These are phyloP conservation scores for Drosophila funebris DNA, from an alignment of 1,140 invertebrate species.

Conservation along the genomic window DNA sequence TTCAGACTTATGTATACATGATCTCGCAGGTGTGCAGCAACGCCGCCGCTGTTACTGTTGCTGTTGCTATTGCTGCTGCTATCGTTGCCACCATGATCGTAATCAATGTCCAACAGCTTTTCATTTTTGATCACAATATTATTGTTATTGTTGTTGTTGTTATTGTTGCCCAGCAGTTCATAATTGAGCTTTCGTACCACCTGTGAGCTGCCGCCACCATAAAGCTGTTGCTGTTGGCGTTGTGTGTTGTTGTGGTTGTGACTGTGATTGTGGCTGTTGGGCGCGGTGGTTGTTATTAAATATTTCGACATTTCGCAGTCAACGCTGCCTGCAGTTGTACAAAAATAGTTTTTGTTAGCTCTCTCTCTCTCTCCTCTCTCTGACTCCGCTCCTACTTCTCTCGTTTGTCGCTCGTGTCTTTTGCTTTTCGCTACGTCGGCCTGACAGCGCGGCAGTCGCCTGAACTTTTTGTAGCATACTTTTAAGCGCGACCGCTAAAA, in stretches of 20 bases:
- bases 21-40: conserved; percentile 89
- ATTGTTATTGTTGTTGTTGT: conserved; percentile 60
- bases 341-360: conserved; percentile 31
- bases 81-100: conserved; percentile 52
- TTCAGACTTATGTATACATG: conserved; percentile 88
- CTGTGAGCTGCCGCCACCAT: conserved; percentile 43
- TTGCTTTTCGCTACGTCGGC: conserved; percentile 48
- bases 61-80: conserved; percentile 46
- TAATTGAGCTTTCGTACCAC: conserved; percentile 67
- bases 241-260: conserved; percentile 35
- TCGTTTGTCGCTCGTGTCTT: conserved; percentile 6
- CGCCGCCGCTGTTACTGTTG: conserved; percentile 42
- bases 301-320: conserved; percentile 78
- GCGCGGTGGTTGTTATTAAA: conserved; percentile 60
- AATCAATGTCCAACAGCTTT: conserved; percentile 46
- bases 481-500: conserved; percentile 44
- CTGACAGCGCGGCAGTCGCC: conserved; percentile 30
- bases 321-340: conserved; percentile 45
- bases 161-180: conserved; percentile 41
- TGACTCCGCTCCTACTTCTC: conserved; percentile 21
- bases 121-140: conserved; percentile 72
- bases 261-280: conserved; percentile 44
- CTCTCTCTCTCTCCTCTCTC: conserved; percentile 26
- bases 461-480: conserved; percentile 62
- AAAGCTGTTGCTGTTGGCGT: conserved; percentile 49